Conservation (phyloP, 2,888 invertebrate species). For the Sthenelais limicola region DNA sequence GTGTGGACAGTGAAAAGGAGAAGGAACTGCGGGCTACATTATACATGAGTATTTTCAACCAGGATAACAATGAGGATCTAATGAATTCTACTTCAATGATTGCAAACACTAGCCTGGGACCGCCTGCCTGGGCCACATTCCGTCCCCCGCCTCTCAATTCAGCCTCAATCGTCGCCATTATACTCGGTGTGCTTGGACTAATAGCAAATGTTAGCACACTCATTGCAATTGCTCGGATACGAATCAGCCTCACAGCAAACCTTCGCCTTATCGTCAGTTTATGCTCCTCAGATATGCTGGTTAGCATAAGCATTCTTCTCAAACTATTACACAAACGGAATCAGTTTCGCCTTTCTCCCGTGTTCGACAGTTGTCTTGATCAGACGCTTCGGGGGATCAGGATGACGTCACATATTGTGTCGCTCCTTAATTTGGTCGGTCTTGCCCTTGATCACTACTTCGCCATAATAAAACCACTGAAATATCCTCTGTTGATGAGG, state of each 20-base stretch:
- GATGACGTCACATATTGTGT: constrained; percentile 39
- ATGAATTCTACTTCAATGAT: too few relatives aligned
- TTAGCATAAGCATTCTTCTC: constrained; percentile 42
- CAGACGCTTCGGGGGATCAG: constrained; percentile 25
- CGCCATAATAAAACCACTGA: constrained; percentile 45
- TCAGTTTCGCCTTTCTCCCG: too few relatives aligned
- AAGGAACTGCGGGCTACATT: too few relatives aligned
- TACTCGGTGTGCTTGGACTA: constrained; percentile 23
- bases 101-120: too few relatives aligned
- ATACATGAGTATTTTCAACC: too few relatives aligned
- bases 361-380: constrained; percentile 32
- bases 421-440: constrained; percentile 47
- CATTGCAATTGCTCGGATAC: constrained; percentile 33
- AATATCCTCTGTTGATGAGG: constrained; percentile 40
- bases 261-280: constrained; percentile 47
- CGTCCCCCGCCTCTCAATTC: too few relatives aligned
- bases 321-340: constrained; percentile 1
- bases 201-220: constrained; percentile 42
- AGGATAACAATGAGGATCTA: too few relatives aligned
- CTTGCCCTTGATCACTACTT: constrained; percentile 49
- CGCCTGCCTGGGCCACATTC: too few relatives aligned
- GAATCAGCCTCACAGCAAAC: constrained; percentile 44
- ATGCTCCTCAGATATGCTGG: constrained; percentile 46
- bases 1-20: too few relatives aligned
- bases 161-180: constrained; percentile 6